Conservation (phyloP, 2,797 vertebrate genomes). For the Poecilia gillii region DNA sequence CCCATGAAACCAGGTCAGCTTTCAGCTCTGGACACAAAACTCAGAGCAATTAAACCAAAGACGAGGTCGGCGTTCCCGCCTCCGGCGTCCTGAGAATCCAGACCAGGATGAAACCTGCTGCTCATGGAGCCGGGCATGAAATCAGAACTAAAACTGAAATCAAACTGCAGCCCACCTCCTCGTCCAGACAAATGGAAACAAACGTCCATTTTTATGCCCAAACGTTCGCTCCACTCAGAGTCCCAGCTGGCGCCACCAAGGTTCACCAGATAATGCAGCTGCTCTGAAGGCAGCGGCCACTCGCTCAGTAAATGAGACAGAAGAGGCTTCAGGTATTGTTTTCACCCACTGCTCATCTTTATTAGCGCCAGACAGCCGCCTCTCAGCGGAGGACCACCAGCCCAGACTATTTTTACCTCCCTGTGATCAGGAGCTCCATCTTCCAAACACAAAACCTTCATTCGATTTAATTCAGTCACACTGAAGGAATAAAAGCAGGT, state of each 20-base stretch:
- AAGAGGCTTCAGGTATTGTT: slow-evolving; percentile 27
- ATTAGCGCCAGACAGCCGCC: background rate
- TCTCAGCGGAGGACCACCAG: background rate
- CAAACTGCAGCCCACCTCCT: slow-evolving; percentile 12
- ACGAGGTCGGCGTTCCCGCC: background rate
- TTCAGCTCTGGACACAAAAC: background rate
- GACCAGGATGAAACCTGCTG: slow-evolving; percentile 1
- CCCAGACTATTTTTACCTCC: background rate
- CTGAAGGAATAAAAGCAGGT: background rate
- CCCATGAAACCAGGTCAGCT: background rate
- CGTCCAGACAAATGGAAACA: slow-evolving; percentile 17
- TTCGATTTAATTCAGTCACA: background rate
- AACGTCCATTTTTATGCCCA: slow-evolving; percentile 10
- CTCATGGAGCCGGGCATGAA: slow-evolving; percentile 15
- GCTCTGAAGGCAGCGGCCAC: background rate
- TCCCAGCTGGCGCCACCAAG: slow-evolving; percentile 24
- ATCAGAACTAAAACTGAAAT: background rate
- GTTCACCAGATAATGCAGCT: background rate
- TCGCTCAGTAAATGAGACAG: slow-evolving; percentile 2
- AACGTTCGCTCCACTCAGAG: background rate
- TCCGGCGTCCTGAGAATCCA: slow-evolving; percentile 19
- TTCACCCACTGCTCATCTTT: slow-evolving; percentile 11
- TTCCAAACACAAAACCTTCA: background rate
- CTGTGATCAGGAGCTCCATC: background rate
- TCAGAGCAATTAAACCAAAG: slow-evolving; percentile 13